phyloP scores from a whole-genome alignment of 2,797 vertebrate species.

The Rhabdomys pumilio region DNA sequence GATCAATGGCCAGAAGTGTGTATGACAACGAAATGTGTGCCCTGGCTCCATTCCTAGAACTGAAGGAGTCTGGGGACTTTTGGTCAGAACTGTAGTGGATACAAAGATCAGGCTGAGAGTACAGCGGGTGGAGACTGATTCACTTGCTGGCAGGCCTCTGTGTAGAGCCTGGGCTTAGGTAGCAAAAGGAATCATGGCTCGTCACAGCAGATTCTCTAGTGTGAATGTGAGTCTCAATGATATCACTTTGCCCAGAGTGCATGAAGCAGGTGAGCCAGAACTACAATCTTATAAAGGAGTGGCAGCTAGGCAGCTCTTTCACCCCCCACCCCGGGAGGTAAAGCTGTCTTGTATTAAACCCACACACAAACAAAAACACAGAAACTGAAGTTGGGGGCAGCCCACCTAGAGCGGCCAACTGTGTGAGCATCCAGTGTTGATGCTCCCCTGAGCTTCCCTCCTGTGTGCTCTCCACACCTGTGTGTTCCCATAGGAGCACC shows the following conservation, averaged over 20 bases:
- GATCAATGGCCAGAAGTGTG: not conserved
- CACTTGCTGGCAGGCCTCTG: not conserved
- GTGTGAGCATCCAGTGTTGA: slow-evolving; percentile 74
- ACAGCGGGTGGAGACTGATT: not conserved
- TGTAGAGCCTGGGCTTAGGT: too few species aligned
- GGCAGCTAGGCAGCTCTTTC: not conserved
- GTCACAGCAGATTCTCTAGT: too few species aligned
- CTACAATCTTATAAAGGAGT: not conserved
- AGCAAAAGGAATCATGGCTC: too few species aligned
- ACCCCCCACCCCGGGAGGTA: slow-evolving; percentile 53
- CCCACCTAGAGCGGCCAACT: slow-evolving; percentile 52
- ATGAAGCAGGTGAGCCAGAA: not conserved
- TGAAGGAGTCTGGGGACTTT: not conserved
- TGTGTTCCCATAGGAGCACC: slow-evolving; percentile 80
- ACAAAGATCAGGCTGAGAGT: not conserved
- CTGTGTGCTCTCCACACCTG: slow-evolving; percentile 61
- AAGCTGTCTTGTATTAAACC: slow-evolving; percentile 76
- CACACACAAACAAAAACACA: not conserved
- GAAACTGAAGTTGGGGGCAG: not conserved
- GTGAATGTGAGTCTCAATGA: not conserved
- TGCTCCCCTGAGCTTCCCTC: slow-evolving; percentile 58
- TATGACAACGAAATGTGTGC: not conserved
- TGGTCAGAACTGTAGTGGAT: not conserved
- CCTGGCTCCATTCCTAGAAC: not conserved
- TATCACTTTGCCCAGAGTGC: not conserved